Evolutionary conservation across 1,140 invertebrate species (phyloP).

Genomic region (Alviniconcha marisindica): DNA sequence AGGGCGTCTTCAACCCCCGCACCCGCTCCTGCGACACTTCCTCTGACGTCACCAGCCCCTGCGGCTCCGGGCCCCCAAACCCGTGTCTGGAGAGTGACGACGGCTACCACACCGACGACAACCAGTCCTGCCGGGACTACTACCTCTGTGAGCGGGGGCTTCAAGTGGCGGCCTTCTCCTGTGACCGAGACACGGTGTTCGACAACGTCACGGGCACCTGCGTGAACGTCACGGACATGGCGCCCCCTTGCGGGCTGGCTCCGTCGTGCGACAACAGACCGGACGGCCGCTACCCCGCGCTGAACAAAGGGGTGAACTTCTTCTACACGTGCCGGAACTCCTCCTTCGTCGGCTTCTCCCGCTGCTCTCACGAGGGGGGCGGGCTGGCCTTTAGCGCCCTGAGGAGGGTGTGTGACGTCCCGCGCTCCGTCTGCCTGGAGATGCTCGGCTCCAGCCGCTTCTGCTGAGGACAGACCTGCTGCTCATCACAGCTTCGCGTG

Average conservation of each 20-base stretch:
- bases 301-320: slow-evolving; percentile 25
- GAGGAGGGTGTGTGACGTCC: slow-evolving; percentile 28
- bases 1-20: slow-evolving; percentile 45
- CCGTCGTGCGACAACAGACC: slow-evolving; percentile 21
- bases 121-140: slow-evolving; percentile 21
- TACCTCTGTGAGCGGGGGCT: slow-evolving; percentile 42
- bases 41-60: slow-evolving; percentile 33
- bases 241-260: slow-evolving; percentile 25
- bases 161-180: slow-evolving; percentile 33
- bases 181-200: slow-evolving; percentile 26
- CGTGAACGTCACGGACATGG: slow-evolving; percentile 13
- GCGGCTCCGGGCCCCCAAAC: slow-evolving; percentile 41
- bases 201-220: slow-evolving; percentile 26
- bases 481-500: background rate
- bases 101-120: slow-evolving; percentile 34
- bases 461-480: slow-evolving; percentile 11
- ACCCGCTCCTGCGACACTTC: slow-evolving; percentile 41
- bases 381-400: slow-evolving; percentile 32
- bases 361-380: slow-evolving; percentile 29
- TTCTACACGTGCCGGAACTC: slow-evolving; percentile 33
- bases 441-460: background rate
- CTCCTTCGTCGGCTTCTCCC: slow-evolving; percentile 1
- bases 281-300: slow-evolving; percentile 38
- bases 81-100: slow-evolving; percentile 39
- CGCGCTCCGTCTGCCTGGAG: slow-evolving; percentile 20